A percentile compares a stretch with the other conserved stretches of the same genome.
Evolutionary conservation across 2,113 vertebrate species (phyloP).

Genomic region (Tyto alba): DNA sequence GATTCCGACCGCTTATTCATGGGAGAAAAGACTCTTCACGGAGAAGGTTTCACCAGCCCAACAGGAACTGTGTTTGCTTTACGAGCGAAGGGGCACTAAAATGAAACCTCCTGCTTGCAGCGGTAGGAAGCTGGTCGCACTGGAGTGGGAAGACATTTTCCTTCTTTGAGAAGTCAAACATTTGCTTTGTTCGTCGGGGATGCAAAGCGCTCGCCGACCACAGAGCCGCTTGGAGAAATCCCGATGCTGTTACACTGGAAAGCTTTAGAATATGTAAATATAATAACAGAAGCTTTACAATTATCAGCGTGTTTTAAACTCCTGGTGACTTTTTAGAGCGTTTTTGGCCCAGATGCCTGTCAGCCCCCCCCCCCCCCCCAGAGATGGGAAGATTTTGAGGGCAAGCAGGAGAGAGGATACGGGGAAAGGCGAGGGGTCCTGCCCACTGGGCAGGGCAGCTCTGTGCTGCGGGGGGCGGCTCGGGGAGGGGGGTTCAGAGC

Average conservation of each 20-base stretch:
- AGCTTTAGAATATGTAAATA: background rate
- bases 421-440: background rate
- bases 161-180: background rate
- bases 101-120: background rate
- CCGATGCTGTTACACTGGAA: accelerated
- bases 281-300: accelerated
- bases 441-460: background rate
- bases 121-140: accelerated
- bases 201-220: accelerated
- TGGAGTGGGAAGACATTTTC: background rate
- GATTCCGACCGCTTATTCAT: background rate
- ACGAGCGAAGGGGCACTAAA: background rate
- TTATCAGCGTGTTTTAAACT: background rate
- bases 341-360: accelerated
- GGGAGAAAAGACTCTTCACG: background rate
- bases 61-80: background rate
- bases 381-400: no score
- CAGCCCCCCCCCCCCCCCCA: no score
- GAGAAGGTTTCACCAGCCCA: background rate
- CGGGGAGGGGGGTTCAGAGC: background rate
- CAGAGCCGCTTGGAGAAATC: background rate
- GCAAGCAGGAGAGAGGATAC: background rate
- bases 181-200: background rate
- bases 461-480: no score
- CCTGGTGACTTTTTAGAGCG: background rate